These are phyloP conservation scores for Falco berigora DNA, from an alignment of 2,797 vertebrate genomes.

Conservation along the genomic window DNA sequence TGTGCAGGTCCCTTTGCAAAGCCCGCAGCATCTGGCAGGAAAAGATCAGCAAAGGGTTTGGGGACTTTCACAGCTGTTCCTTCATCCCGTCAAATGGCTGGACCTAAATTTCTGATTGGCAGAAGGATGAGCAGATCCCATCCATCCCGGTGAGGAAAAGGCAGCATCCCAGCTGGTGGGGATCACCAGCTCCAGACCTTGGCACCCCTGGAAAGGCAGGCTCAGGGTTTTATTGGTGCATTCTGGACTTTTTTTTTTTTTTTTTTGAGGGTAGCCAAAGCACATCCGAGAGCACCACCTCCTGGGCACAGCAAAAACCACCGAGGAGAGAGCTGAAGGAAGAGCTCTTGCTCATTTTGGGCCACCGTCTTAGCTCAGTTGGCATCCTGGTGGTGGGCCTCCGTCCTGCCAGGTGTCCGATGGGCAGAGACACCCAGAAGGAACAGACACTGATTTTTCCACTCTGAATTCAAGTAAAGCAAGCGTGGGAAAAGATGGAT, in stretches of 20 bases:
- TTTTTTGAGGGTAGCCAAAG: background rate
- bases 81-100: background rate
- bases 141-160: background rate
- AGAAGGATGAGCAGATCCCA: background rate
- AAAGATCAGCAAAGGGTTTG: accelerated
- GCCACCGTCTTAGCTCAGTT: accelerated
- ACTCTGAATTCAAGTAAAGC: background rate
- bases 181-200: background rate
- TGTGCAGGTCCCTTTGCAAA: background rate
- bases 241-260: accelerated
- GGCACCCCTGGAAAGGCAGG: background rate
- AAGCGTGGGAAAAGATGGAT: background rate
- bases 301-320: background rate
- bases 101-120: background rate
- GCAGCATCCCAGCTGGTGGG: background rate
- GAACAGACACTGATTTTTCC: background rate
- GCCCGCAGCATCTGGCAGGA: background rate
- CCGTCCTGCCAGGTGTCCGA: background rate
- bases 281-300: conserved; percentile 25
- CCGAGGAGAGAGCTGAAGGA: background rate
- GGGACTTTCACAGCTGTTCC: background rate
- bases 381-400: background rate
- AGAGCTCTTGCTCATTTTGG: accelerated
- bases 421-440: background rate
- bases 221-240: accelerated